These are phyloP conservation scores for Pangasius krempfi DNA, from an alignment of 2,797 vertebrate species.

Conservation along the genomic window DNA sequence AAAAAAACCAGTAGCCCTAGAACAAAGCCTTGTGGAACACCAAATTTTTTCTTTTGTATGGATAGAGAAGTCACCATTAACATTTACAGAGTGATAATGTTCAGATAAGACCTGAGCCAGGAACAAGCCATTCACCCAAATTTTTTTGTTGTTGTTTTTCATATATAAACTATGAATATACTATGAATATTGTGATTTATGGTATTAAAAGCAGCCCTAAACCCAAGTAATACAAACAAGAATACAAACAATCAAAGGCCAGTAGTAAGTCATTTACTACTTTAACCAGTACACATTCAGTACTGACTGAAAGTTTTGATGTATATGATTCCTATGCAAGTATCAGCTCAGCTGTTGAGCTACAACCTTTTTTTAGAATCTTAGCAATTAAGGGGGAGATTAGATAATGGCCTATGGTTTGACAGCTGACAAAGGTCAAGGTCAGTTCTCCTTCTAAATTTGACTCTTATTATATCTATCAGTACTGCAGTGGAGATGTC, in stretches of 20 bases:
- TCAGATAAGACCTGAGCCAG: background rate
- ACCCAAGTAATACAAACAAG: background rate
- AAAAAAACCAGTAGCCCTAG: background rate
- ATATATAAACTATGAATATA: too few relatives aligned
- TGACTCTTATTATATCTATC: background rate
- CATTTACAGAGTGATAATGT: background rate
- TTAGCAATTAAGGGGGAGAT: background rate
- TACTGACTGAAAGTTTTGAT: background rate
- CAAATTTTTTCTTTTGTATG: background rate
- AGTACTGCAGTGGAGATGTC: background rate
- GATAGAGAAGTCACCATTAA: background rate
- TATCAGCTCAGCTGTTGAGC: background rate
- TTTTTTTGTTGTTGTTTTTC: too few relatives aligned
- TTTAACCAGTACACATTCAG: background rate
- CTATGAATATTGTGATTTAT: background rate
- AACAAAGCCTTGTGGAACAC: background rate
- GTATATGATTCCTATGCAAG: background rate
- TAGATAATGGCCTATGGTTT: background rate
- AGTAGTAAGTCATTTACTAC: background rate
- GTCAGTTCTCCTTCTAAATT: background rate
- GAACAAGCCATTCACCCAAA: background rate
- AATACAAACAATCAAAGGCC: background rate
- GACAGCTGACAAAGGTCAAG: background rate
- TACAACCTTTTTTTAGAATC: background rate
- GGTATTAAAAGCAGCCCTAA: background rate